phyloP scores from a whole-genome alignment of 1,140 invertebrate genomes.

The Chironomus tepperi region DNA sequence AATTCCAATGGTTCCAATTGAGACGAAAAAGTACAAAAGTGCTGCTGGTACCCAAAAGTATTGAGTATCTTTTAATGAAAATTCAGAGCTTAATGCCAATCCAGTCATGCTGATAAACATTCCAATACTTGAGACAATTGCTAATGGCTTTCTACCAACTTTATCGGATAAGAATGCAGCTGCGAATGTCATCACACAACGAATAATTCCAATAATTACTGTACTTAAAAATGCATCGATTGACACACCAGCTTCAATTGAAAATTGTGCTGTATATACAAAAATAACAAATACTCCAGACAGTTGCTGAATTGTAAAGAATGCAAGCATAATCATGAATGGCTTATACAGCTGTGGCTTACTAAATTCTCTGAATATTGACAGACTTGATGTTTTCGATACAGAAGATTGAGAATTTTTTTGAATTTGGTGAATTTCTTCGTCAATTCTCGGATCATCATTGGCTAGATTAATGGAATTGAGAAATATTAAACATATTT shows the following conservation, averaged over 20 bases:
- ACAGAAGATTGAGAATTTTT: background rate
- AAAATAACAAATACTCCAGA: slow-evolving; percentile 66
- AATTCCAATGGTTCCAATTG: slow-evolving; percentile 52
- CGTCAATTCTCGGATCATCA: background rate
- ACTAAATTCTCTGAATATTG: slow-evolving; percentile 35
- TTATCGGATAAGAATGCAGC: slow-evolving; percentile 45
- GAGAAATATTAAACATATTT: background rate
- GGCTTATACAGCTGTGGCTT: slow-evolving; percentile 50
- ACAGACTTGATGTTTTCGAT: background rate
- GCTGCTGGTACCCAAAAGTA: slow-evolving; percentile 41
- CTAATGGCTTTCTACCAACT: slow-evolving; percentile 47
- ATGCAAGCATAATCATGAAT: slow-evolving; percentile 53
- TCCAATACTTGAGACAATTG: slow-evolving; percentile 49
- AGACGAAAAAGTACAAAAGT: slow-evolving; percentile 49
- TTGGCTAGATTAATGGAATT: background rate
- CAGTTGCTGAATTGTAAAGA: slow-evolving; percentile 71
- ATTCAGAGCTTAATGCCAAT: slow-evolving; percentile 37
- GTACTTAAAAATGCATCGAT: slow-evolving; percentile 50
- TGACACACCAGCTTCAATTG: slow-evolving; percentile 46
- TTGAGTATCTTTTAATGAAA: slow-evolving; percentile 28
- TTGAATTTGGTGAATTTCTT: background rate
- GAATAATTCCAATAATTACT: slow-evolving; percentile 46
- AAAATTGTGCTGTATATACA: slow-evolving; percentile 63
- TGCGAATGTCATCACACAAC: slow-evolving; percentile 45
- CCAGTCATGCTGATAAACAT: slow-evolving; percentile 51